Conservation (phyloP, 1,140 invertebrate genomes). For the Ptiloglossa arizonensis region DNA sequence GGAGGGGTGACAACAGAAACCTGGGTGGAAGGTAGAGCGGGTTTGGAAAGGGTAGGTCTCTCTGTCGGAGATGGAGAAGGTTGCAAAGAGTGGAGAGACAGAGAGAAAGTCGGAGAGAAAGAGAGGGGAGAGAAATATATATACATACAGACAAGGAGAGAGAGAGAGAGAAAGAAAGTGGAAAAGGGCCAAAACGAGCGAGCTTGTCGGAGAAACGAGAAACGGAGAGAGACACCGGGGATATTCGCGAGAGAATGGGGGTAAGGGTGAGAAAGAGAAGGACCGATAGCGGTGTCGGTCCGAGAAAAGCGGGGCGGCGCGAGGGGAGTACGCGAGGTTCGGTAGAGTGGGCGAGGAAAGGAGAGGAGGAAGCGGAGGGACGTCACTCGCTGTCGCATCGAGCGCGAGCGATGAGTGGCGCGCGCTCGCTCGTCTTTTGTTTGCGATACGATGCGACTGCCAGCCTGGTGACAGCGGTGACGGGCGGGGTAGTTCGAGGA, state of each 20-base stretch:
- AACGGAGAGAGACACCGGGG: conserved; percentile 12
- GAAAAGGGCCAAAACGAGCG: conserved; percentile 20
- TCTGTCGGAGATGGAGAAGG: conserved; percentile 39
- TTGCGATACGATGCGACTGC: conserved; percentile 78
- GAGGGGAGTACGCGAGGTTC: conserved; percentile 17
- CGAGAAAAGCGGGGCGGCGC: conserved; percentile 9
- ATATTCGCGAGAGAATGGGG: conserved; percentile 23
- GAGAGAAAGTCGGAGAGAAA: background rate
- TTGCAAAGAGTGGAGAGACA: conserved; percentile 4
- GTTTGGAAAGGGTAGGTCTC: conserved; percentile 40
- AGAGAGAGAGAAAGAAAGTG: conserved; percentile 25
- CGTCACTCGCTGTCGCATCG: conserved; percentile 80
- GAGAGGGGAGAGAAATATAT: too few relatives aligned
- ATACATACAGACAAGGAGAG: too few relatives aligned
- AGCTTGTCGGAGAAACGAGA: background rate
- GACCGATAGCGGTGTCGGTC: background rate
- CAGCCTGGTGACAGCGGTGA: conserved; percentile 67
- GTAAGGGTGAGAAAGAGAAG: conserved; percentile 53
- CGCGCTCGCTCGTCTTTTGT: conserved; percentile 80
- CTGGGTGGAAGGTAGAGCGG: conserved; percentile 55
- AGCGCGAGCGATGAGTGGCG: conserved; percentile 79
- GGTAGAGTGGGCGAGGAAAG: conserved; percentile 35
- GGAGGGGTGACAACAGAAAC: conserved; percentile 71
- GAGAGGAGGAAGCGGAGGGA: conserved; percentile 59
- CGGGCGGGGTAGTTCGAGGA: conserved; percentile 44